These are phyloP conservation scores for Dryococelus australis DNA, from an alignment of 2,888 invertebrate genomes.

Conservation along the genomic window DNA sequence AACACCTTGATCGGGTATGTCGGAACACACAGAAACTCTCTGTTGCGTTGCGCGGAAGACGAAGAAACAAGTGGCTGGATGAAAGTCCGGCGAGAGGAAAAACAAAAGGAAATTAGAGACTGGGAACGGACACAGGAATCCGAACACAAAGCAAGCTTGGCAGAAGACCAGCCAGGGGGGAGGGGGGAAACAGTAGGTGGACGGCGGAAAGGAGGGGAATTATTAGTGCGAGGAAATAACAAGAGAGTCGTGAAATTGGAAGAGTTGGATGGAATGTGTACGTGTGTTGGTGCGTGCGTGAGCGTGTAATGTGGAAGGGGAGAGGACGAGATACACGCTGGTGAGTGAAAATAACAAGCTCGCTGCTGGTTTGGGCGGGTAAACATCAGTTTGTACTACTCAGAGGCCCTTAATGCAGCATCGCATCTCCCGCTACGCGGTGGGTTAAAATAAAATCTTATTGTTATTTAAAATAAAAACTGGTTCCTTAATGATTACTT, in stretches of 20 bases:
- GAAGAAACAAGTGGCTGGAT: background rate
- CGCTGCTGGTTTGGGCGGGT: background rate
- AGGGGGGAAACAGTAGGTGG: background rate
- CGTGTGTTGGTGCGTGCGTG: background rate
- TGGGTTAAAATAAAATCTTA: too few relatives aligned
- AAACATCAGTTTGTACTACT: too few relatives aligned
- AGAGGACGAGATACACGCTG: background rate
- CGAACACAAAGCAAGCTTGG: background rate
- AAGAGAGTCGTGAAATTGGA: background rate
- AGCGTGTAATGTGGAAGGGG: background rate
- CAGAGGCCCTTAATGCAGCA: too few relatives aligned
- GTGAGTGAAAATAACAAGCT: background rate
- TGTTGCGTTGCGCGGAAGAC: too few relatives aligned
- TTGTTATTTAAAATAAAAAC: too few relatives aligned
- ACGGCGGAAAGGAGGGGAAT: background rate
- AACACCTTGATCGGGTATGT: too few relatives aligned
- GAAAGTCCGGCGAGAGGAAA: background rate
- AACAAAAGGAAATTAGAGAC: background rate
- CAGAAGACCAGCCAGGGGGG: background rate
- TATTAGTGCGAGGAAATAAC: conserved; percentile 10
- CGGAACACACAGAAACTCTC: too few relatives aligned
- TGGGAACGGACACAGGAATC: background rate
- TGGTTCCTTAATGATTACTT: too few relatives aligned
- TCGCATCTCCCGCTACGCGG: too few relatives aligned
- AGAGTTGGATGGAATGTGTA: background rate